Percentiles rank a stretch among this genome's conserved stretches.
Conservation (phyloP, 2,797 vertebrate genomes). For the Myotis findleyi region DNA sequence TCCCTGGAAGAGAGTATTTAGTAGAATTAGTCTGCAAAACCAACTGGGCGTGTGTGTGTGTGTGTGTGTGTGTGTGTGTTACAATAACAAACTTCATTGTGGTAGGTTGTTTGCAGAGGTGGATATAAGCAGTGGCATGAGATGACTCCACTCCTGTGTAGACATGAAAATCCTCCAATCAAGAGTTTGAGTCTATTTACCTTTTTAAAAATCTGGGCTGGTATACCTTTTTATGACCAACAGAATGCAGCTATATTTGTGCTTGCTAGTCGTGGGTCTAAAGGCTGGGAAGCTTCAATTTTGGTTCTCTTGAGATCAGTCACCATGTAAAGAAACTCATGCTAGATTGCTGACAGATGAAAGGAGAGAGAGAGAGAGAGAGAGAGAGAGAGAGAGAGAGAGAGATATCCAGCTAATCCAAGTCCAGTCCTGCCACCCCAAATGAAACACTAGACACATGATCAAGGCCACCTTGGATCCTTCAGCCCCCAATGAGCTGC, state of each 20-base stretch:
- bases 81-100: background rate
- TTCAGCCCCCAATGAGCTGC: background rate
- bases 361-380: background rate
- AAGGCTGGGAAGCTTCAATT: background rate
- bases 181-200: background rate
- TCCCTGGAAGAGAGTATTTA: slow-evolving; percentile 22
- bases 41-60: background rate
- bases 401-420: background rate
- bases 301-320: background rate
- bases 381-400: background rate
- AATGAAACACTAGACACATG: background rate
- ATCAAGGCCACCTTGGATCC: background rate
- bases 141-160: background rate
- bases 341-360: background rate
- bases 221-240: background rate
- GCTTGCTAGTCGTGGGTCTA: background rate
- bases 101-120: background rate
- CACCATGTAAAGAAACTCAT: background rate
- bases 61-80: background rate
- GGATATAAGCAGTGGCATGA: background rate
- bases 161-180: background rate
- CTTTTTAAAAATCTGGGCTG: background rate
- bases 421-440: background rate
- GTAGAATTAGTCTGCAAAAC: background rate
- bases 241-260: background rate